These are phyloP conservation scores for Paracanthobrama guichenoti DNA, from an alignment of 2,113 vertebrate species.

Conservation along the genomic window DNA sequence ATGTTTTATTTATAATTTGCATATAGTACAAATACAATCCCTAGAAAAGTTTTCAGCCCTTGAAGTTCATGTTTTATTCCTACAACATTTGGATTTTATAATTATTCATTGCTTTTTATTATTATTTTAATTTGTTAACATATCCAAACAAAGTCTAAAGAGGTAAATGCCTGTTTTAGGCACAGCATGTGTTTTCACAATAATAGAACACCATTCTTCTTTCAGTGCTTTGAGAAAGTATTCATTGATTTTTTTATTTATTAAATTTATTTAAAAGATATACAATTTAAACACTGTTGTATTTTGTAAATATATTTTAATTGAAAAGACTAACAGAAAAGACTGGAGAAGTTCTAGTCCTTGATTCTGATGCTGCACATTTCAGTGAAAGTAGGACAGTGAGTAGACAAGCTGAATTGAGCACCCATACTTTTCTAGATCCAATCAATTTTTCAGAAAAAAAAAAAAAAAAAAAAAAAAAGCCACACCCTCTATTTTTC, in stretches of 20 bases:
- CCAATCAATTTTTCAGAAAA: no score
- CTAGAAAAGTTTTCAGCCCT: not conserved
- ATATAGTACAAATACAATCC: not conserved
- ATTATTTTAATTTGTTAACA: not conserved
- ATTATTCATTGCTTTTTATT: not conserved
- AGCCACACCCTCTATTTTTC: no score
- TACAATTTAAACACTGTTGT: not conserved
- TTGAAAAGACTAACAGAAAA: not conserved
- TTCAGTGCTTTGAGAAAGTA: not conserved
- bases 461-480: no score
- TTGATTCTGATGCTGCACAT: not conserved
- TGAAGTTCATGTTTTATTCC: not conserved
- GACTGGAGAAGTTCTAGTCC: not conserved
- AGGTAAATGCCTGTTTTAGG: no score
- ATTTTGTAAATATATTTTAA: not conserved
- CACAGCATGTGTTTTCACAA: not conserved
- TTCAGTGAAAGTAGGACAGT: not conserved
- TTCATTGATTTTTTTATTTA: not conserved
- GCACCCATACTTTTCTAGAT: no score
- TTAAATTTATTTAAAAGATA: not conserved
- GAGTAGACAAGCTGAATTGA: no score
- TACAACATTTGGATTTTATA: not conserved
- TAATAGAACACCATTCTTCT: not conserved
- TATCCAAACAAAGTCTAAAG: not conserved
- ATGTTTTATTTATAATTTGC: constrained; percentile 11